Evolutionary conservation across 2,113 vertebrate genomes (phyloP), one percentile per base, ranked within the genome.

Genomic region (Rattus rattus): DNA sequence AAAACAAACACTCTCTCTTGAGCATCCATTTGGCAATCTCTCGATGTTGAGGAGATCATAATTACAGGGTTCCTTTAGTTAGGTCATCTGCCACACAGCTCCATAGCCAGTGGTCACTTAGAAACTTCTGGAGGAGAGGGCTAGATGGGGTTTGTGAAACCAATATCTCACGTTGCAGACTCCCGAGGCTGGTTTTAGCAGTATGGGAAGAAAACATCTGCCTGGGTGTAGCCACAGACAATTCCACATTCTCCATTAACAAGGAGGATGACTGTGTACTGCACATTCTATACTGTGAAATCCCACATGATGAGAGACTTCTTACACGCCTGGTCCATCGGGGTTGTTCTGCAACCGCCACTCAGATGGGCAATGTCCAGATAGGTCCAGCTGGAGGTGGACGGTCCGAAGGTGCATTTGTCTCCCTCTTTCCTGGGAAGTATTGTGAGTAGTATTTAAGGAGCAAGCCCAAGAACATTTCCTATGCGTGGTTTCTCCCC

Each of bases 141-240:
- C 13, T 8, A 9, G 13, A 30, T 39, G 36, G 72, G 20, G 52
- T 77, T 92, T 91, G 85, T 49, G 67, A 52, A 87, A 52, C 4
- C 2, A 86, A 36, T 47, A 10, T 26, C 6, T 43, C 8, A 14
- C 14, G 0, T 3, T 24, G 20, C 7, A 61, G 91, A 30, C 11
- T 13, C 28, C 59, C 14, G 1, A 73, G 39, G n/a, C 63, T 80
- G 80, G 49, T 39, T 72, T 16, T 14, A 7, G 39, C 49, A n/a
- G 54, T 24, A 5, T 11, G 14, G 39, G 0, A 56, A 24, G 0
- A 59, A 80, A 3, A 0, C 17, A 5, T 33, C 7, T 12, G 7
- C 61, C 39, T 6, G 7, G 30, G 19, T 59, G 75, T 10, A 4
- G 19, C 39, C 24, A 20, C 26, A 33, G 28, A 24, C 13, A 10